phyloP scores from a whole-genome alignment of 2,797 vertebrate genomes.

The Orientallactaga sibirica region DNA sequence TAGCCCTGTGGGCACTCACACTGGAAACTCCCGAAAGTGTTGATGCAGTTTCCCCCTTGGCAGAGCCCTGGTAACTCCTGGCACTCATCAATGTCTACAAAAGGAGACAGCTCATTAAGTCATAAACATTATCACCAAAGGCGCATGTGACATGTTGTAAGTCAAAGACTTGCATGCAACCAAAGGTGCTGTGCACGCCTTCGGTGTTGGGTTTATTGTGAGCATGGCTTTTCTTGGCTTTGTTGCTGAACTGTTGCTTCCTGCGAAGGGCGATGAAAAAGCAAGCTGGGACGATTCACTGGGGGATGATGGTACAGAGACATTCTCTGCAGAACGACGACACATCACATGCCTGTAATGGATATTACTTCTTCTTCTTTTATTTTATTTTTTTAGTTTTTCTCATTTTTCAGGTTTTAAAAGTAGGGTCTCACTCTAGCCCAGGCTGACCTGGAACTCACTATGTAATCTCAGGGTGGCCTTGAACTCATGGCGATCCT shows the following conservation, averaged over 20 bases:
- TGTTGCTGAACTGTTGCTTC: not conserved
- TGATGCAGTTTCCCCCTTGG: slow-evolving; percentile 93
- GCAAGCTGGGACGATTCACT: not conserved
- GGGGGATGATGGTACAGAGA: not conserved
- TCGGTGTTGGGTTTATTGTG: not conserved
- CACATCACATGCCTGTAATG: not conserved
- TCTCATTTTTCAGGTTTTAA: no score
- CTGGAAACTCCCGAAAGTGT: slow-evolving; percentile 93
- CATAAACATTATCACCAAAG: not conserved
- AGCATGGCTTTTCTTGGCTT: not conserved
- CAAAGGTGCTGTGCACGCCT: no score
- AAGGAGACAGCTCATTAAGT: slow-evolving; percentile 40
- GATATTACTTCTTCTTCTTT: not conserved
- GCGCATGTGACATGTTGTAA: no score
- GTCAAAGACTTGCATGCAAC: not conserved
- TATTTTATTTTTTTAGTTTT: no score
- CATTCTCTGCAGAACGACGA: not conserved
- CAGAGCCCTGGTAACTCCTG: slow-evolving; percentile 93
- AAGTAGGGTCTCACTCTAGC: no score
- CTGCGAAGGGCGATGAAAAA: not conserved
- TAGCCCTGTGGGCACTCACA: slow-evolving; percentile 92
- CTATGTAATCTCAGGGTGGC: no score
- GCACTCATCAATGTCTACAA: slow-evolving; percentile 93
- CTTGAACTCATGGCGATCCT: no score
- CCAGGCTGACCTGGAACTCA: no score